Percentiles rank a stretch among this genome's conserved stretches.
These are phyloP conservation scores for Harpalus rubripes DNA, from an alignment of 2,888 invertebrate genomes.

Conservation along the genomic window DNA sequence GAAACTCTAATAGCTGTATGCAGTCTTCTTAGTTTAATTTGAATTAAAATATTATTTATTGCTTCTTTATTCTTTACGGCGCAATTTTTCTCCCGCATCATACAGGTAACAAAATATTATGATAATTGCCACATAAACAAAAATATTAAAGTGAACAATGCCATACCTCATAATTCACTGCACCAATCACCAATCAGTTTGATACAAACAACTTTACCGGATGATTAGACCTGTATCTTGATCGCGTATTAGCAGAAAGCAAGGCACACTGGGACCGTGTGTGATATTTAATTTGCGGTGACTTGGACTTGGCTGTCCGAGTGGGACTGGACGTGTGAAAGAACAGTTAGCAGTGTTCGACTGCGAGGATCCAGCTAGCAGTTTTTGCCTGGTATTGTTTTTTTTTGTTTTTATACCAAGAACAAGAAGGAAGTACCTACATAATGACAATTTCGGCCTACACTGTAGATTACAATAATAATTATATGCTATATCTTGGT, in stretches of 20 bases:
- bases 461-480: background rate
- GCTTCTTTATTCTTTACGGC: too few species aligned
- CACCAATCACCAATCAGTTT: slow-evolving; percentile 10
- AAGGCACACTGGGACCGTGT: slow-evolving; percentile 3
- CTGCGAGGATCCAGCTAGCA: slow-evolving; percentile 6
- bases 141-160: background rate
- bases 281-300: slow-evolving; percentile 43
- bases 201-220: slow-evolving; percentile 14
- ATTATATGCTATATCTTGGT: background rate
- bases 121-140: too few species aligned
- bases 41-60: too few species aligned
- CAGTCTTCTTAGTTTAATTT: too few species aligned
- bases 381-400: slow-evolving; percentile 23
- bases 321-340: slow-evolving; percentile 34
- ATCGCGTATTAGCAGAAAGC: slow-evolving; percentile 10
- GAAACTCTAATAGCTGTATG: too few species aligned
- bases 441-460: background rate
- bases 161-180: slow-evolving; percentile 28
- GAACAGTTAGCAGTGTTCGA: slow-evolving; percentile 41
- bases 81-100: too few species aligned
- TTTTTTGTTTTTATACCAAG: slow-evolving; percentile 34
- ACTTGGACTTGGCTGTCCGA: slow-evolving; percentile 20
- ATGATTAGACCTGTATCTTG: background rate
- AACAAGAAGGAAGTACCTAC: slow-evolving; percentile 7
- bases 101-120: too few species aligned